A percentile compares a stretch with the other conserved stretches of the same genome.
Evolutionary conservation across 2,888 invertebrate genomes (phyloP).

Genomic region (Physocephala rufipes): DNA sequence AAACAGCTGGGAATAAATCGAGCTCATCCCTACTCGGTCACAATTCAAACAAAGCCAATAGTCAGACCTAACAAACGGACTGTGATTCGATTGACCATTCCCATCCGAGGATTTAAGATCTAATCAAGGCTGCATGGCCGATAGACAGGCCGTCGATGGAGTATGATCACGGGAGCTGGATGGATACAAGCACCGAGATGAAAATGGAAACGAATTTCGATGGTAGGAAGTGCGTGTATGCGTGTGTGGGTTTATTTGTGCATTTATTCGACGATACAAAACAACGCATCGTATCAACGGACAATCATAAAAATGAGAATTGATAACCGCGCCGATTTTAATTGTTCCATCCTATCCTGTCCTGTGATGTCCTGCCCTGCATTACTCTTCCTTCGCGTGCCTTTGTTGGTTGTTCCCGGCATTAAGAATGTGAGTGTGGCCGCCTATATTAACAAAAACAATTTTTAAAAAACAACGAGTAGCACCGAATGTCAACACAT

Average conservation of each 20-base stretch:
- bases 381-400: too few relatives aligned
- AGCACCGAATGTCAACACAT: slow-evolving; percentile 49
- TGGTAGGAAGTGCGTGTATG: slow-evolving; percentile 15
- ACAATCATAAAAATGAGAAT: slow-evolving; percentile 55
- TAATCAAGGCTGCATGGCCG: slow-evolving; percentile 46
- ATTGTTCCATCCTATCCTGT: slow-evolving; percentile 46
- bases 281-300: slow-evolving; percentile 44
- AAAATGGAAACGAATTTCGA: neutral
- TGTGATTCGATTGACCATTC: slow-evolving; percentile 23
- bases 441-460: neutral
- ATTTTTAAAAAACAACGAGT: slow-evolving; percentile 13
- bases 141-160: slow-evolving; percentile 38
- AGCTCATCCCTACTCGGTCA: neutral
- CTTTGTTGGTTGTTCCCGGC: too few relatives aligned
- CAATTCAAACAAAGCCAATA: slow-evolving; percentile 24
- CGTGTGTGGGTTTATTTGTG: neutral
- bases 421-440: too few relatives aligned
- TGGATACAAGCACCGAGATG: too few relatives aligned
- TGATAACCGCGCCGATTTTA: slow-evolving; percentile 50
- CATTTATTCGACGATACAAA: neutral
- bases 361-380: slow-evolving; percentile 1
- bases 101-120: slow-evolving; percentile 44
- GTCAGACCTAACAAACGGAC: too few relatives aligned
- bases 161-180: neutral
- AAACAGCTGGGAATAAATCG: slow-evolving; percentile 23